Conservation (phyloP, 37 sponge, comb jelly and placozoan genomes). For the Amphimedon queenslandica region DNA sequence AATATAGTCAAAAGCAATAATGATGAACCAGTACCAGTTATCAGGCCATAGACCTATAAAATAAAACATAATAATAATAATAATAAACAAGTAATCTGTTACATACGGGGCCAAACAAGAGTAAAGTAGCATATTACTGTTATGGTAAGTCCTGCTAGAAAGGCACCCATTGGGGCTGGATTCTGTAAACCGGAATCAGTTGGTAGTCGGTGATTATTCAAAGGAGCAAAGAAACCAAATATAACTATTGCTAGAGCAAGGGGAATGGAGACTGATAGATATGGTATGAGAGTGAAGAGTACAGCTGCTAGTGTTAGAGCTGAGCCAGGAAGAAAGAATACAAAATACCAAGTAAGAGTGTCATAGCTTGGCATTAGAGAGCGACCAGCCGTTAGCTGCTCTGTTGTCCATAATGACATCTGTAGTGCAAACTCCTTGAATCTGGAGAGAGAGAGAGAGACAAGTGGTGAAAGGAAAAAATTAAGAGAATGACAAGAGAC, state of each 20-base stretch:
- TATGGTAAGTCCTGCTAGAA: conserved; percentile 27
- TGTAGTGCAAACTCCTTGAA: no score
- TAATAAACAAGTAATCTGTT: background rate
- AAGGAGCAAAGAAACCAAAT: conserved; percentile 37
- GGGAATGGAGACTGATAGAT: background rate
- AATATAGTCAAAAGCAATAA: background rate
- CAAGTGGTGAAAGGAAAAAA: no score
- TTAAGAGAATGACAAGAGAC: no score
- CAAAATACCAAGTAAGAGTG: background rate
- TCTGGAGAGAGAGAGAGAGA: no score
- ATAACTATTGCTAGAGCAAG: background rate
- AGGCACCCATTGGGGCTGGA: conserved; percentile 54
- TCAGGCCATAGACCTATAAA: background rate
- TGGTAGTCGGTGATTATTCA: conserved; percentile 23
- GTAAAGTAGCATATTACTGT: conserved; percentile 42
- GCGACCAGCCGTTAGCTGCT: no score
- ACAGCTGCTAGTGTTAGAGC: background rate
- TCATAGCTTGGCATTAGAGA: no score
- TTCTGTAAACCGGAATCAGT: conserved; percentile 48
- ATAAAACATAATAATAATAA: background rate
- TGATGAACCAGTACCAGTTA: background rate
- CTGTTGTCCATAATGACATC: no score
- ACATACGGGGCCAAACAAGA: conserved; percentile 42
- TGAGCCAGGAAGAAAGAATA: background rate
- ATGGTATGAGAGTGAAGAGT: background rate